A percentile compares a stretch with the other conserved stretches of the same genome.
phyloP scores from a whole-genome alignment of 2,797 vertebrate genomes.

The Paedocypris micromegethes region DNA sequence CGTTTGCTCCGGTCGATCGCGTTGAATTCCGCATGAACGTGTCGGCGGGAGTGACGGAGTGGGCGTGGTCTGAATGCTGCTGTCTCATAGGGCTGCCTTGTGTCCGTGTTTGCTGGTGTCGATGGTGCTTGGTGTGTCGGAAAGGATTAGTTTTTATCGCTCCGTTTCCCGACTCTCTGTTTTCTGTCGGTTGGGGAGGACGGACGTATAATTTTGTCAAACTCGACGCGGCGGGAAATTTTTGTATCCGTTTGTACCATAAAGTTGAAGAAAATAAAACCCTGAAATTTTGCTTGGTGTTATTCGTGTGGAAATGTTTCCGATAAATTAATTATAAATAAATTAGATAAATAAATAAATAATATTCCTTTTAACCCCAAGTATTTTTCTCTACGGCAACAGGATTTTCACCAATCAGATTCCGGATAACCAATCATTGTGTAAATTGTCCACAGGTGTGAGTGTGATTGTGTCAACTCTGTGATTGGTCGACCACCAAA shows the following conservation, averaged over 20 bases:
- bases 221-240: constrained; percentile 85
- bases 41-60: background rate
- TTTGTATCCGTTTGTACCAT: constrained; percentile 99
- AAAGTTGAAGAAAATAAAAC: constrained; percentile 77
- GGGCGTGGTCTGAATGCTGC: constrained; percentile 42
- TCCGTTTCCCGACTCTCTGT: constrained; percentile 66
- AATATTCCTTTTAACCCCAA: too few relatives aligned
- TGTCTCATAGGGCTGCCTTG: constrained; percentile 48
- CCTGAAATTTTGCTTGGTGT: constrained; percentile 86
- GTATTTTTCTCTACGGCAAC: too few relatives aligned
- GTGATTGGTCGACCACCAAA: too few relatives aligned
- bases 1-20: too few relatives aligned
- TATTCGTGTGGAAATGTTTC: constrained; percentile 88
- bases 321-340: constrained; percentile 76
- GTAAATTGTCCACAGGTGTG: too few relatives aligned
- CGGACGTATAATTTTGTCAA: constrained; percentile 80
- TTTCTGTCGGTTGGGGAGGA: constrained; percentile 66
- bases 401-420: too few relatives aligned
- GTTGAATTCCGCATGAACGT: too few relatives aligned
- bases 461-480: too few relatives aligned
- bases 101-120: constrained; percentile 50
- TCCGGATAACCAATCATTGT: too few relatives aligned
- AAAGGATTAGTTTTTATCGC: constrained; percentile 62
- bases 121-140: constrained; percentile 54
- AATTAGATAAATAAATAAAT: too few relatives aligned